Conservation (phyloP, 1,140 invertebrate species). For the Rhopalosiphum maidis region DNA sequence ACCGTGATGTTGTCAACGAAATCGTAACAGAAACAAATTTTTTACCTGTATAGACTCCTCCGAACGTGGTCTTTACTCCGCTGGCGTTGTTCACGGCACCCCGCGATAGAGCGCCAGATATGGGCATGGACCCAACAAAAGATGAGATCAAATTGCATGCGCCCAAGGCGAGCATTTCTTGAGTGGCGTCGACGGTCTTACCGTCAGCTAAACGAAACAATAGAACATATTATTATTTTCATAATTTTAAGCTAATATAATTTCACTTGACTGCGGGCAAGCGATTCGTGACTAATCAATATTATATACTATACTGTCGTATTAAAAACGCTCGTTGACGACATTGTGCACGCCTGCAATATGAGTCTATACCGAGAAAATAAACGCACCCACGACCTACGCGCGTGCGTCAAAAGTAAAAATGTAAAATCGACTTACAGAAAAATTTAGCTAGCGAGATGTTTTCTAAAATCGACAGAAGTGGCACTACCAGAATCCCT, state of each 20-base stretch:
- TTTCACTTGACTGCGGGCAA: background rate
- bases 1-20: background rate
- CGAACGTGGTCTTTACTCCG: conserved; percentile 81
- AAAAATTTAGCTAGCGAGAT: conserved; percentile 85
- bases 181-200: conserved; percentile 76
- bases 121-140: conserved; percentile 85
- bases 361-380: too few relatives aligned
- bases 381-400: too few relatives aligned
- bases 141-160: conserved; percentile 83
- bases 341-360: background rate
- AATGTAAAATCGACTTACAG: conserved; percentile 63
- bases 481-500: conserved; percentile 78
- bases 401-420: background rate
- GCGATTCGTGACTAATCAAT: background rate
- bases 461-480: conserved; percentile 81
- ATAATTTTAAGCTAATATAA: background rate
- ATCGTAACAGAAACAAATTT: background rate
- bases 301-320: background rate
- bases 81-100: conserved; percentile 88
- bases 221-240: background rate
- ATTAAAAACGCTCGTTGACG: background rate
- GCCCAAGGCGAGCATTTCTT: conserved; percentile 82
- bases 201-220: conserved; percentile 66
- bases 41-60: conserved; percentile 78
- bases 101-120: conserved; percentile 81